These are phyloP conservation scores for Ophiothrix spiculata DNA, from an alignment of 35 echinoderm and acorn worm genomes.

Conservation along the genomic window DNA sequence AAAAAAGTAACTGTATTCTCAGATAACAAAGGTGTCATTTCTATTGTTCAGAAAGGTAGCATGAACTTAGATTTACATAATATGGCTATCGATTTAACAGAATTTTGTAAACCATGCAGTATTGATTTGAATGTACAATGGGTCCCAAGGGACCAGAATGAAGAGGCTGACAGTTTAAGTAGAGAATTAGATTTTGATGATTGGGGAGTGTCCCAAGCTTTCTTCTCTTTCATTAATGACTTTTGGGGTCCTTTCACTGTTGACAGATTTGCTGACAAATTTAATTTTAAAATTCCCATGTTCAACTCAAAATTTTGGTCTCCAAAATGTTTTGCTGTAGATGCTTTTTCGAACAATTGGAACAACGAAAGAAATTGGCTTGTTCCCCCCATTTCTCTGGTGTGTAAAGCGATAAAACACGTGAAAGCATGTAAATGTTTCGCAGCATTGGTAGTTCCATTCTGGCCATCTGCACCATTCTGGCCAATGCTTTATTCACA, in stretches of 20 bases:
- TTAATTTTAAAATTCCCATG: conserved; percentile 9
- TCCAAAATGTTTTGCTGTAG: neutral
- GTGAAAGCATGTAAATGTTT: neutral
- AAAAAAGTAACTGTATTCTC: neutral
- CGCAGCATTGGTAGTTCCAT: conserved; percentile 26
- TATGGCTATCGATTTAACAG: neutral
- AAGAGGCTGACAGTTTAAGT: conserved; percentile 23
- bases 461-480: conserved; percentile 31
- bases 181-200: conserved; percentile 21
- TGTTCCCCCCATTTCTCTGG: conserved; percentile 22
- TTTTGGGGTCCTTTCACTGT: conserved; percentile 46
- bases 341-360: conserved; percentile 44
- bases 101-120: conserved; percentile 21
- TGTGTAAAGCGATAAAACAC: conserved; percentile 9
- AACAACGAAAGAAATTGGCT: conserved; percentile 34
- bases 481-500: neutral
- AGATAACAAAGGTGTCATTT: conserved; percentile 28
- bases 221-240: neutral
- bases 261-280: conserved; percentile 33
- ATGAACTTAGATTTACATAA: conserved; percentile 27
- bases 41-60: neutral
- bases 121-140: conserved; percentile 26
- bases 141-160: conserved; percentile 34
- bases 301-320: conserved; percentile 45
- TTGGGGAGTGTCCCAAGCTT: conserved; percentile 20